These are phyloP conservation scores for Melanerpes aurifrons DNA, from an alignment of 2,113 vertebrate species.

Conservation along the genomic window DNA sequence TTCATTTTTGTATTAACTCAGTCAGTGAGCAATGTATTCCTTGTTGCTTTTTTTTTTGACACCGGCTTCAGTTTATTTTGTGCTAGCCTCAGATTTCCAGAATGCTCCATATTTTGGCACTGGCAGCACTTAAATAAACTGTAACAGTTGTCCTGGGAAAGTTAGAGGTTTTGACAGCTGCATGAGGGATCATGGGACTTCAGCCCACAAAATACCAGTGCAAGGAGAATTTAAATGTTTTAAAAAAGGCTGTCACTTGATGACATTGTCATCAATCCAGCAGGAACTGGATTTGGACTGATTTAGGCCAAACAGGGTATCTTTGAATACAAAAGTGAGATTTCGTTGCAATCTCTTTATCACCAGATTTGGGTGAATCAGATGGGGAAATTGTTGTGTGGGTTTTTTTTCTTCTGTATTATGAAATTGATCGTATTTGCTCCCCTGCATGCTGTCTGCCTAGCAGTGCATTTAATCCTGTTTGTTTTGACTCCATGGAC, in stretches of 20 bases:
- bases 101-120: conserved; percentile 59
- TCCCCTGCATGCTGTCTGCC: not conserved
- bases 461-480: not conserved
- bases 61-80: conserved; percentile 46
- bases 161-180: conserved; percentile 69
- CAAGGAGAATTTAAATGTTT: conserved; percentile 37
- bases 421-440: not conserved
- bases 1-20: conserved; percentile 4
- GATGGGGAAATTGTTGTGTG: too few relatives aligned
- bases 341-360: not conserved
- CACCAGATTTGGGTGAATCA: not conserved
- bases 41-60: conserved; percentile 16
- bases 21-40: conserved; percentile 30
- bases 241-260: conserved; percentile 10
- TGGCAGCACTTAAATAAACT: conserved; percentile 56
- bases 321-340: not conserved
- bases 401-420: not conserved
- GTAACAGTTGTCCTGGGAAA: conserved; percentile 65
- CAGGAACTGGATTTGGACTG: not conserved
- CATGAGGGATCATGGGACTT: conserved; percentile 48
- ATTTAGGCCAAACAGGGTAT: not conserved
- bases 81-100: conserved; percentile 50
- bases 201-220: conserved; percentile 33
- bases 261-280: conserved; percentile 22
- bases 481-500: not conserved